These are phyloP conservation scores for Rotaria macrura DNA, from an alignment of 2,888 invertebrate genomes.

Conservation along the genomic window DNA sequence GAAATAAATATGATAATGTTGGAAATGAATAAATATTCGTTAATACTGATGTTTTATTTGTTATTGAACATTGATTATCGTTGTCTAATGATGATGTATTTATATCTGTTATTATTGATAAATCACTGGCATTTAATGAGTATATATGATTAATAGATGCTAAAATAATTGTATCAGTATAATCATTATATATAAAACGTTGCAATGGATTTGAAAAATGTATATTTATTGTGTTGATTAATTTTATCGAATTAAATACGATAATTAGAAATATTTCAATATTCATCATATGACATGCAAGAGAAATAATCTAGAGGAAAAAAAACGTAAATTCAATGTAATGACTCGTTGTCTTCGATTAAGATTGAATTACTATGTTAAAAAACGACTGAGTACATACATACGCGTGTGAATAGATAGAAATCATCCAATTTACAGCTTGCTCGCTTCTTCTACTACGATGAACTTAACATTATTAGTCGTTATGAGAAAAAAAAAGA, in stretches of 20 bases:
- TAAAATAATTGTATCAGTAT: not conserved
- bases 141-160: not conserved
- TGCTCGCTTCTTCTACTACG: constrained; percentile 8
- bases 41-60: not conserved
- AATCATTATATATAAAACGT: not conserved
- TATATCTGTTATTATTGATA: not conserved
- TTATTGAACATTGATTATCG: not conserved
- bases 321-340: not conserved
- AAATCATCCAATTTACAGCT: constrained; percentile 22
- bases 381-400: not conserved
- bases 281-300: not conserved
- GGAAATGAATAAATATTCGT: not conserved
- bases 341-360: not conserved
- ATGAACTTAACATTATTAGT: constrained; percentile 20
- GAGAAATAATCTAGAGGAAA: no score
- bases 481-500: not conserved
- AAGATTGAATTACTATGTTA: not conserved
- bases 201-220: not conserved
- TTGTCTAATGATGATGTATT: not conserved
- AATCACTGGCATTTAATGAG: not conserved
- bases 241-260: not conserved
- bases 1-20: not conserved
- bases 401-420: not conserved
- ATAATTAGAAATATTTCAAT: not conserved
- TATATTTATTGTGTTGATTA: not conserved